phyloP scores from a whole-genome alignment of 2,888 invertebrate species.

The Girardia tigrina region DNA sequence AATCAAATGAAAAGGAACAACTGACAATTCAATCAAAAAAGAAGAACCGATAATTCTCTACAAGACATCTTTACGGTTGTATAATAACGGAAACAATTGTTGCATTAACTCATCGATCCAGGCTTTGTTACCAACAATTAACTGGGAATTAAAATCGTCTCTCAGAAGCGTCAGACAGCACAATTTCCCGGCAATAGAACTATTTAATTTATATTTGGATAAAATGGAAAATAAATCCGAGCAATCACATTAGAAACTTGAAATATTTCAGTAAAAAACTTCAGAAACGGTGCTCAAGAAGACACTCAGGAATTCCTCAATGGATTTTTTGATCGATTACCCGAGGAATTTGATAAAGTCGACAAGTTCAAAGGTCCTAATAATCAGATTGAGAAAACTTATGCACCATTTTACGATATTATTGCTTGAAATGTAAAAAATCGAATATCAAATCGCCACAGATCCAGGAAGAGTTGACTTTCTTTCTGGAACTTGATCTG shows the following conservation, averaged over 20 bases:
- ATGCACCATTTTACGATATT: slow-evolving; percentile 14
- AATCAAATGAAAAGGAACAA: too few relatives aligned
- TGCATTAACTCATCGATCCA: slow-evolving; percentile 4
- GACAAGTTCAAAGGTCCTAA: not conserved
- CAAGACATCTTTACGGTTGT: not conserved
- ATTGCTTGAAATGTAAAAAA: slow-evolving; percentile 9
- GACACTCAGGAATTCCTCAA: not conserved
- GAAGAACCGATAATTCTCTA: not conserved
- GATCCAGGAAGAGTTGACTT: not conserved
- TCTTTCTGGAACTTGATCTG: too few relatives aligned
- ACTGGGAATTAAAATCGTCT: slow-evolving; percentile 2
- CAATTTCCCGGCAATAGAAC: slow-evolving; percentile 2
- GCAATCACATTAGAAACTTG: not conserved
- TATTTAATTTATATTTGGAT: not conserved
- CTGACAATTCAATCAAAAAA: too few relatives aligned
- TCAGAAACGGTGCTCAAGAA: slow-evolving; percentile 20
- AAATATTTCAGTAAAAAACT: too few relatives aligned
- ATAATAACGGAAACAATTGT: slow-evolving; percentile 7
- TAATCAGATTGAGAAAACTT: not conserved
- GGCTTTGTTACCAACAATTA: not conserved
- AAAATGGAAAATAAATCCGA: slow-evolving; percentile 9
- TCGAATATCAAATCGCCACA: slow-evolving; percentile 2
- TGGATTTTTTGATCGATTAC: not conserved
- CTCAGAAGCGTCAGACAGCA: not conserved
- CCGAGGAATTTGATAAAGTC: not conserved